Evolutionary conservation across 2,797 vertebrate species (phyloP), one percentile per base, ranked within the genome.

Genomic region (Poecilia wingei): DNA sequence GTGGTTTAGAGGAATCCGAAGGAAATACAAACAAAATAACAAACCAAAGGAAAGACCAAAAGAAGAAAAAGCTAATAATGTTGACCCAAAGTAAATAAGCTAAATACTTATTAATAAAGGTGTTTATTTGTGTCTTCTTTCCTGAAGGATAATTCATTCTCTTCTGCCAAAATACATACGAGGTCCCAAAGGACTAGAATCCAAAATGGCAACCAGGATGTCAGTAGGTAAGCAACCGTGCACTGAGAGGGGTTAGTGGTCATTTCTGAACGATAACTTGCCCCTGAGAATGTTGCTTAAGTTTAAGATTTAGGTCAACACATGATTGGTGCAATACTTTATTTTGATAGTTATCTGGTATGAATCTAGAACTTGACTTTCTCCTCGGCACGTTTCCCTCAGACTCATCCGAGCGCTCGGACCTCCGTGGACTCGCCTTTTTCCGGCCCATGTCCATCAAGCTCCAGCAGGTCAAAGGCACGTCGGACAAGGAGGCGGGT

Each of bases 391-490:
- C 36, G 20, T 84, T 28, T 82, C 49, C 79, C 39, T 75, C 81
- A 96, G 94, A 88, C 6, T 79, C 82, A 73, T 87, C 90, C 0
- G 89, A 91, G n/a, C 89, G 88, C 13, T 78, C 82, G 2, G 91
- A 95, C 3, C n/a, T 89, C 3, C 87, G 88, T 68, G 70, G 70
- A 0, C 93, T 95, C 64, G 84, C 92, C 28, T 96, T 96, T 92
- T 97, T 96, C 93, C 88, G 92, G 59, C 96, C 96, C 1, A 81
- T 96, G 87, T 95, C 94, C 5, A 76, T 96, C 71, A 91, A 85
- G 82, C 93, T 97, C 36, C 90, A 94, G 79, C 91, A 93, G 78
- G 78, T 86, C 72, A 92, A 89, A 7, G 83, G 83, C 1, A 81
- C 78, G 0, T 77, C 85, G 14, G 75, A 82, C 22, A 77, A 72